These are phyloP conservation scores for Drosophila neocordata DNA, from an alignment of 1,140 invertebrate species.

Conservation along the genomic window DNA sequence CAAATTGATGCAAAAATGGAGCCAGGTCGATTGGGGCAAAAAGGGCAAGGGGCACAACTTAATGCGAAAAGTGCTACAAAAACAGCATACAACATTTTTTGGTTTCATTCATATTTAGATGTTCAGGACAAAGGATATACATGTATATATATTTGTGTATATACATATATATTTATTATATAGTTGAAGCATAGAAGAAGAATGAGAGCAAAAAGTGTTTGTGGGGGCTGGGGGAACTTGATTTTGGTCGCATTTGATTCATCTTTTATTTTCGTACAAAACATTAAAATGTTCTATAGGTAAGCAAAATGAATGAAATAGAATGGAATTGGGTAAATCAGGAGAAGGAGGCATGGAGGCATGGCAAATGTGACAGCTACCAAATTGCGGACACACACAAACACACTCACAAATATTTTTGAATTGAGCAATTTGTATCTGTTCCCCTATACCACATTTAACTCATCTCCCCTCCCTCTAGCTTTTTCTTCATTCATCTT, in stretches of 20 bases:
- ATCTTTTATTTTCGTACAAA: conserved; percentile 8
- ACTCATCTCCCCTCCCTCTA: neutral
- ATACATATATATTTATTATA: too few relatives aligned
- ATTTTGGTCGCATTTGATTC: conserved; percentile 4
- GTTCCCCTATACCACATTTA: conserved; percentile 3
- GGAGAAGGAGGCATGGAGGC: conserved; percentile 2
- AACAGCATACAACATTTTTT: conserved; percentile 6
- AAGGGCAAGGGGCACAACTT: neutral
- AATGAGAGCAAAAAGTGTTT: neutral
- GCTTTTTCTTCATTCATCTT: neutral
- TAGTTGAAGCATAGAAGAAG: neutral
- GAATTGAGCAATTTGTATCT: conserved; percentile 73
- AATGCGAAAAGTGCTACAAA: conserved; percentile 7
- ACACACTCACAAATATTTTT: conserved; percentile 46
- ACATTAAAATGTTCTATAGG: conserved; percentile 10
- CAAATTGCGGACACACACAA: conserved; percentile 21
- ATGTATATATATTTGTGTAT: too few relatives aligned
- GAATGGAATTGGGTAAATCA: neutral
- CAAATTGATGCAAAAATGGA: conserved; percentile 59
- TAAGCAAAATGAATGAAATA: conserved; percentile 11
- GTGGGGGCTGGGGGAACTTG: neutral
- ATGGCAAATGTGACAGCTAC: conserved; percentile 51
- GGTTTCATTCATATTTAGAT: conserved; percentile 8
- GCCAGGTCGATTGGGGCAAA: conserved; percentile 4
- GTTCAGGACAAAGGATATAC: conserved; percentile 1